Percentiles rank a stretch among this genome's conserved stretches.
Evolutionary conservation across 2,888 invertebrate species (phyloP).

Genomic region (Chrysodeixis includens): DNA sequence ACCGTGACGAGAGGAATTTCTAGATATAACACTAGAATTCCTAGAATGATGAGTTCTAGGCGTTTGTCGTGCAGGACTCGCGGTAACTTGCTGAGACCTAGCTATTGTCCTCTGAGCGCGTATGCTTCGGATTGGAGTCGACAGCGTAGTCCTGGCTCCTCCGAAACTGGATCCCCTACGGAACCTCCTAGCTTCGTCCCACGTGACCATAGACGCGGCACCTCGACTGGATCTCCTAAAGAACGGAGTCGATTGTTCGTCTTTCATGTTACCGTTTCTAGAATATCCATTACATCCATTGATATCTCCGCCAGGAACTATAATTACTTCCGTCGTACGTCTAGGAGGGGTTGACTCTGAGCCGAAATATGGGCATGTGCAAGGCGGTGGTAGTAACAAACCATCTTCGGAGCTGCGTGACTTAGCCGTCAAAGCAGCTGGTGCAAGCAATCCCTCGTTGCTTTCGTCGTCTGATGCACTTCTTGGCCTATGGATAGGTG

Average conservation of each 20-base stretch:
- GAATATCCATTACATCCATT: slow-evolving; percentile 82
- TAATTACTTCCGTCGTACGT: slow-evolving; percentile 85
- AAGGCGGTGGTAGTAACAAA: slow-evolving; percentile 92
- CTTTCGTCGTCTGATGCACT: slow-evolving; percentile 84
- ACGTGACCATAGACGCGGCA: slow-evolving; percentile 94
- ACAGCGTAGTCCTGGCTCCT: slow-evolving; percentile 90
- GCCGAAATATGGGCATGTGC: slow-evolving; percentile 95
- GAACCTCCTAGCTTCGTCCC: slow-evolving; percentile 91
- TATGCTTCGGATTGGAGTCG: slow-evolving; percentile 85
- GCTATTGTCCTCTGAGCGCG: slow-evolving; percentile 79
- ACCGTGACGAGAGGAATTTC: slow-evolving; percentile 95
- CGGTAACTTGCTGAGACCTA: slow-evolving; percentile 75
- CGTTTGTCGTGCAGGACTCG: slow-evolving; percentile 83
- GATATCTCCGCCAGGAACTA: slow-evolving; percentile 88
- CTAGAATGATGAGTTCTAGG: slow-evolving; percentile 93
- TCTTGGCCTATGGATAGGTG: slow-evolving; percentile 78
- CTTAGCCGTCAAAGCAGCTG: slow-evolving; percentile 78
- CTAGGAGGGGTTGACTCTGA: slow-evolving; percentile 90
- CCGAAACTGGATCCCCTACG: slow-evolving; percentile 93
- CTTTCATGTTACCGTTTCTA: slow-evolving; percentile 76
- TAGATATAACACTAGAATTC: slow-evolving; percentile 94
- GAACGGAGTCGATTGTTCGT: slow-evolving; percentile 84
- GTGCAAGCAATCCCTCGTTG: slow-evolving; percentile 81
- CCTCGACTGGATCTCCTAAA: slow-evolving; percentile 89
- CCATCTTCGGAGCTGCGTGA: slow-evolving; percentile 85